Evolutionary conservation across 1,140 invertebrate genomes (phyloP), one percentile per base, ranked within the genome.

Genomic region (Galleria mellonella): DNA sequence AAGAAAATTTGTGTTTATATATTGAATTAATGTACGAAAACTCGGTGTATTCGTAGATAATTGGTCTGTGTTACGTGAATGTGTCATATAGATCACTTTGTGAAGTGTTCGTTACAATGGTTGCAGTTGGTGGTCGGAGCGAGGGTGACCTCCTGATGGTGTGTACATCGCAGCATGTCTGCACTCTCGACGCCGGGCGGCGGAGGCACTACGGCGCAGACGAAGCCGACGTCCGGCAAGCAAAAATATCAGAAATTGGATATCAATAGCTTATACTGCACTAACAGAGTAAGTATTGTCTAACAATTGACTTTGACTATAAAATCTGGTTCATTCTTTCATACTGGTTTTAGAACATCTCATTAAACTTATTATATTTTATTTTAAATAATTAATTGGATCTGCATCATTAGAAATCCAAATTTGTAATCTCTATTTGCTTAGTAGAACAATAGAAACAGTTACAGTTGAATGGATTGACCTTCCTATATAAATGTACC

Each of bases 231-330:
- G 75, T 83, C 82, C 72, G 79, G 77, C 77, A 97, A 97, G 91
- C 91, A 92, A 86, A 97, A 96, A 91, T 98, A 92, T 90, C 94
- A 96, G 88, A 93, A 96, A 84, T 91, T 98, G 89, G 96, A 98
- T 90, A 98, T 98, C 91, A 98, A 98, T 93, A 96, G 90, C 90
- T 91, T 98, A 83, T 98, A 97, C 87, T 95, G 94, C 88, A 93
- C 91, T 82, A 93, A 90, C 83, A 91, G 91, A 88, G 92, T 94
- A 83, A 90, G 92, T 91, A 30, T 6, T 23, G 2, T n/a, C n/a
- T n/a, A n/a, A n/a, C n/a, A n/a, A n/a, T n/a, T n/a, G n/a, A n/a
- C n/a, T n/a, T n/a, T n/a, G n/a, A n/a, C n/a, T n/a, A n/a, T n/a
- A n/a, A n/a, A n/a, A n/a, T n/a, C n/a, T n/a, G n/a, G n/a, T n/a